A percentile compares a stretch with the other conserved stretches of the same genome.
These are phyloP conservation scores for Agriotes lineatus DNA, from an alignment of 2,888 invertebrate genomes.

Conservation along the genomic window DNA sequence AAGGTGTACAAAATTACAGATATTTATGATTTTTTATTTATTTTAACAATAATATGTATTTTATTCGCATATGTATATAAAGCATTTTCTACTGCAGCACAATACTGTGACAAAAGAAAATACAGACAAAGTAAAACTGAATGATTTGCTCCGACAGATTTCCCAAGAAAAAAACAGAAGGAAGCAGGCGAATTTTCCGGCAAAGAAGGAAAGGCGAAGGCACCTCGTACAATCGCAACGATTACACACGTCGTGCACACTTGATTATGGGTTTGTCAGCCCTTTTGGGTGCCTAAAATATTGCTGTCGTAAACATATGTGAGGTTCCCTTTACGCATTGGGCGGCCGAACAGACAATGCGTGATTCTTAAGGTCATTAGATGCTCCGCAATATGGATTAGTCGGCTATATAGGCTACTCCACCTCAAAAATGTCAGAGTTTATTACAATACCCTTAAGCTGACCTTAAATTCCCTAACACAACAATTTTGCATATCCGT, in stretches of 20 bases:
- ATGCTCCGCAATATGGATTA: conserved; percentile 33
- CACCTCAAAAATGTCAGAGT: conserved; percentile 32
- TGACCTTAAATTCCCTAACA: conserved; percentile 18
- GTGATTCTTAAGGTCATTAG: conserved; percentile 38
- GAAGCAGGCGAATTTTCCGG: neutral
- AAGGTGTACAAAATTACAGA: too few relatives aligned
- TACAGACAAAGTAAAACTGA: too few relatives aligned
- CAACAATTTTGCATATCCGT: conserved; percentile 21
- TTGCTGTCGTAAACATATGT: conserved; percentile 38
- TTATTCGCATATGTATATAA: too few relatives aligned
- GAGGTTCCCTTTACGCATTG: conserved; percentile 33
- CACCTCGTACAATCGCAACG: conserved; percentile 22
- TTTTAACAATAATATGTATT: too few relatives aligned
- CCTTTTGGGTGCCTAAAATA: conserved; percentile 37
- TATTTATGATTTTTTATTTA: too few relatives aligned
- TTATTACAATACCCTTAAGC: conserved; percentile 24
- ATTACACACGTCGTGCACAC: conserved; percentile 35
- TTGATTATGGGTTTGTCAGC: conserved; percentile 35
- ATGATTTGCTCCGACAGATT: too few relatives aligned
- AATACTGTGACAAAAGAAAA: too few relatives aligned
- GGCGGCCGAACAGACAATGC: conserved; percentile 28
- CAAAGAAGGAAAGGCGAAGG: neutral
- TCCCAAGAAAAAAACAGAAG: neutral
- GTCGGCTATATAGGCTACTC: conserved; percentile 27
- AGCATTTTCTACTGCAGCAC: too few relatives aligned